Evolutionary conservation across 2,888 invertebrate species (phyloP).

Genomic region (Drosophila neutralis): DNA sequence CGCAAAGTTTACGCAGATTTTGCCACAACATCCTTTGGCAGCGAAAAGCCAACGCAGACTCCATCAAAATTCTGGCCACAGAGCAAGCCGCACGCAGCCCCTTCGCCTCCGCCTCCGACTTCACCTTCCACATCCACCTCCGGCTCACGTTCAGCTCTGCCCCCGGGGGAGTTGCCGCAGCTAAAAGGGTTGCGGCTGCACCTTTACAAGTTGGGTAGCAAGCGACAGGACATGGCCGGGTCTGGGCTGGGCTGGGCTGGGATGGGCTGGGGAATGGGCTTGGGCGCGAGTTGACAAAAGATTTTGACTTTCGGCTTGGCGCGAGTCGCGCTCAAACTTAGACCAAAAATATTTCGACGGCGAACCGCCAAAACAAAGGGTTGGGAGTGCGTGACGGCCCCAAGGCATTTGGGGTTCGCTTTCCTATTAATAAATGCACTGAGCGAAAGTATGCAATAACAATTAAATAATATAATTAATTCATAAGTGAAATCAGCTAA

Average conservation of each 20-base stretch:
- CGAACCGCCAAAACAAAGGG: slow-evolving; percentile 33
- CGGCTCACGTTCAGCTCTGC: slow-evolving; percentile 38
- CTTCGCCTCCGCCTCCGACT: neutral
- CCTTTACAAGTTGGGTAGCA: slow-evolving; percentile 41
- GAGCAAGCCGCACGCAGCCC: slow-evolving; percentile 49
- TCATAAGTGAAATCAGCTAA: neutral
- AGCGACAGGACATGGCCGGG: slow-evolving; percentile 3
- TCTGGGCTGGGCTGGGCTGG: neutral
- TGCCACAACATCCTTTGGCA: slow-evolving; percentile 66
- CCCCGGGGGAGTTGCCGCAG: slow-evolving; percentile 60
- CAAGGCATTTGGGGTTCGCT: slow-evolving; percentile 29
- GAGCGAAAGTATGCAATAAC: neutral
- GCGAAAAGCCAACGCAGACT: slow-evolving; percentile 58
- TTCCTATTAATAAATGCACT: slow-evolving; percentile 51
- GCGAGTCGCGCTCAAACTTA: slow-evolving; percentile 72
- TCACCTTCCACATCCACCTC: neutral
- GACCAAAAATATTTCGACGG: slow-evolving; percentile 80
- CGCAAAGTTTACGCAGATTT: slow-evolving; percentile 79
- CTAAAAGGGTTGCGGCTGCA: slow-evolving; percentile 77
- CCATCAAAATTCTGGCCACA: slow-evolving; percentile 83
- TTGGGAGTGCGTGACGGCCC: slow-evolving; percentile 37
- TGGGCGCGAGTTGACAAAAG: slow-evolving; percentile 74
- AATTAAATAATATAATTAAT: neutral
- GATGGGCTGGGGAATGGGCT: neutral
- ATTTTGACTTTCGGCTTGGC: slow-evolving; percentile 70